Percentiles rank a stretch among this genome's conserved stretches.
These are phyloP conservation scores for Lithosia quadra DNA, from an alignment of 2,888 invertebrate genomes.

Conservation along the genomic window DNA sequence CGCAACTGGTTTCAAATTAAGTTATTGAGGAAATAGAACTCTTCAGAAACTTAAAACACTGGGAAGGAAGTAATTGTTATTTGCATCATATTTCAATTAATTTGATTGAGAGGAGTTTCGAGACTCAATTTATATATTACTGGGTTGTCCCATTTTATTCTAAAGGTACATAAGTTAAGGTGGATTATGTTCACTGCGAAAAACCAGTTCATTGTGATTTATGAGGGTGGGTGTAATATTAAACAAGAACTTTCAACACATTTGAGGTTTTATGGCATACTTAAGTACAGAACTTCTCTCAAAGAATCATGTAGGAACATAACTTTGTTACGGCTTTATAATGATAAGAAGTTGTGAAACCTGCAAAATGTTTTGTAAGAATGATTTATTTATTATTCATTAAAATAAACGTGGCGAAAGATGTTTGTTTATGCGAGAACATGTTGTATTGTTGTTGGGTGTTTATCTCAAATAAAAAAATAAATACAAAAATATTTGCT, in stretches of 20 bases:
- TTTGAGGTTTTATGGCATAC: conserved; percentile 46
- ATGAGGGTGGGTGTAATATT: conserved; percentile 43
- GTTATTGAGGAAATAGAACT: conserved; percentile 33
- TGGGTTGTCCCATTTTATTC: conserved; percentile 12
- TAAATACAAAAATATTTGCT: neutral
- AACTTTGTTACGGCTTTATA: conserved; percentile 44
- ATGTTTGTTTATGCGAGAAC: neutral
- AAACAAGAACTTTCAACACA: conserved; percentile 47
- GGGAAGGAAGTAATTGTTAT: conserved; percentile 34
- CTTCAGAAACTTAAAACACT: conserved; percentile 2
- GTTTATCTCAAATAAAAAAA: neutral
- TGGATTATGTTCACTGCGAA: conserved; percentile 29
- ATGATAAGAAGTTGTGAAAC: conserved; percentile 33
- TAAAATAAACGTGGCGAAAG: neutral
- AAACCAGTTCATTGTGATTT: conserved; percentile 44
- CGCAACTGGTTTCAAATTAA: conserved; percentile 36
- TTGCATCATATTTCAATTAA: conserved; percentile 39
- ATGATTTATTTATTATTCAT: conserved; percentile 9
- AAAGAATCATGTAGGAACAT: conserved; percentile 33
- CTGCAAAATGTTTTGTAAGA: conserved; percentile 21
- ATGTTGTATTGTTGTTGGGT: neutral
- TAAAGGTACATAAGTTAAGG: conserved; percentile 29
- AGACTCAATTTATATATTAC: conserved; percentile 1
- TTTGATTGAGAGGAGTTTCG: conserved; percentile 20
- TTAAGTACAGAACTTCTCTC: conserved; percentile 42